Conservation (phyloP, 64 coral and sea anemone species). For the Porites lutea region DNA sequence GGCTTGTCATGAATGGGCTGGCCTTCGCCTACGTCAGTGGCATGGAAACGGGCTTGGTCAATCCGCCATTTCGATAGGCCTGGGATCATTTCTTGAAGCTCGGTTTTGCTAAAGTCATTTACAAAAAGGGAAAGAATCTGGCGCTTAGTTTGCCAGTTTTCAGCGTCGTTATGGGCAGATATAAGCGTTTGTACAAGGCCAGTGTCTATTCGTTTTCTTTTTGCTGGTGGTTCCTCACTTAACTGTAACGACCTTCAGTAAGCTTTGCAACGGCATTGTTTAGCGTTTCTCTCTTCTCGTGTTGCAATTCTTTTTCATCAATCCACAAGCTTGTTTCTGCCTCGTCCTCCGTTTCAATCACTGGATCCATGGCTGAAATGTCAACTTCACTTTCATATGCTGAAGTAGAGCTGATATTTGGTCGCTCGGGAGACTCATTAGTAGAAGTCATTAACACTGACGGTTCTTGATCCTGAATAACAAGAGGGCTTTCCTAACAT, state of each 20-base stretch:
- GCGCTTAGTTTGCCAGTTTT: not conserved
- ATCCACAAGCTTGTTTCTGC: conserved; percentile 27
- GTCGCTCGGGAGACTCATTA: no score
- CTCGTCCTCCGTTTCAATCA: no score
- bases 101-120: conserved; percentile 30
- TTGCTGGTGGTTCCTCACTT: not conserved
- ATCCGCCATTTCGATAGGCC: conserved; percentile 62
- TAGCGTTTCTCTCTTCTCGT: conserved; percentile 6
- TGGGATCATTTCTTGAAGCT: conserved; percentile 60
- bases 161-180: no score
- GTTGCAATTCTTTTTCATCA: conserved; percentile 50
- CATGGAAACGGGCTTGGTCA: conserved; percentile 63
- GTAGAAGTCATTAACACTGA: no score
- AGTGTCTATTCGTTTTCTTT: not conserved
- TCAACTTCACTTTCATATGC: no score
- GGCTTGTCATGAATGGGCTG: conserved; percentile 16
- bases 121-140: not conserved
- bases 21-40: conserved; percentile 33
- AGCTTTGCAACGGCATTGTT: not conserved
- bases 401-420: no score
- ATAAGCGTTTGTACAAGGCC: not conserved
- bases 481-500: no score
- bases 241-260: conserved; percentile 28
- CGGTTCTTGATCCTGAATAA: no score
- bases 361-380: no score